These are phyloP conservation scores for Ptiloglossa arizonensis DNA, from an alignment of 1,140 invertebrate species.

Conservation along the genomic window DNA sequence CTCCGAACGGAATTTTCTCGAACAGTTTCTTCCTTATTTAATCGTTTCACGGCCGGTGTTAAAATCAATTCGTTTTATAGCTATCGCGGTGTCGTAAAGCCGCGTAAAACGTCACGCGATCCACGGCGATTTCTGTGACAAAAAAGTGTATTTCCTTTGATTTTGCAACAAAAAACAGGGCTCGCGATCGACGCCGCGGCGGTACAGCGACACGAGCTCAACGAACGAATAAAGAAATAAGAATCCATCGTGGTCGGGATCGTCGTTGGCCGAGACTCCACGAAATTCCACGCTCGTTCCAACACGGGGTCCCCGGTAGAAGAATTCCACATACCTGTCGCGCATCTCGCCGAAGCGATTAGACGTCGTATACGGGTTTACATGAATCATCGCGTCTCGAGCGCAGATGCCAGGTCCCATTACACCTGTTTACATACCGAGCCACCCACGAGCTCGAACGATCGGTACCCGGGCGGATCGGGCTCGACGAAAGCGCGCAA, in stretches of 20 bases:
- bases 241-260: neutral
- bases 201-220: neutral
- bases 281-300: conserved; percentile 1
- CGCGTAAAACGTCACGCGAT: neutral
- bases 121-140: neutral
- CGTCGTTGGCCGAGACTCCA: neutral
- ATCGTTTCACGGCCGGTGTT: neutral
- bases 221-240: neutral
- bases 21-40: neutral
- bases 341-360: conserved; percentile 30
- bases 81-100: neutral
- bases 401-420: conserved; percentile 29
- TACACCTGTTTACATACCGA: conserved; percentile 67
- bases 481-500: conserved; percentile 14
- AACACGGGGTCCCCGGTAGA: too few species aligned
- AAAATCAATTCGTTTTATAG: conserved; percentile 13
- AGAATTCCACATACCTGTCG: conserved; percentile 27
- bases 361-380: conserved; percentile 30
- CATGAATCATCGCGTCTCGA: conserved; percentile 48
- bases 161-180: neutral
- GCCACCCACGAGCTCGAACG: conserved; percentile 57
- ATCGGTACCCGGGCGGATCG: conserved; percentile 25
- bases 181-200: too few species aligned
- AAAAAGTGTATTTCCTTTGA: neutral
- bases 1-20: conserved; percentile 38